Conservation (phyloP, 2,797 vertebrate genomes). For the Cyclopterus lumpus region DNA sequence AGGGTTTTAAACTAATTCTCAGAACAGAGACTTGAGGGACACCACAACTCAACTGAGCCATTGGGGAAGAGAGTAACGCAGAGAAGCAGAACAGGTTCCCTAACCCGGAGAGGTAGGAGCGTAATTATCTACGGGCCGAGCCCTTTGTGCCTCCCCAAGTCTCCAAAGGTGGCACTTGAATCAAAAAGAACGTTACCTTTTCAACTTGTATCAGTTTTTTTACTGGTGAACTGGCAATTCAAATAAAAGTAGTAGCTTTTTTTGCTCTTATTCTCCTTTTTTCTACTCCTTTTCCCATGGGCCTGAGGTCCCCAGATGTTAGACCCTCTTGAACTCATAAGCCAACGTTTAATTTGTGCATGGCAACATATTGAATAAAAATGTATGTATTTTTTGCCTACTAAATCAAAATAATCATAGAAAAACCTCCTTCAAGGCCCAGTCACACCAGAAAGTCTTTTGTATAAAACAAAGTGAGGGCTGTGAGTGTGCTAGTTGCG, state of each 20-base stretch:
- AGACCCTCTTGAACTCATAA: background rate
- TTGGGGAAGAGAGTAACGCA: background rate
- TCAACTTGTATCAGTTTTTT: background rate
- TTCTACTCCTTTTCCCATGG: background rate
- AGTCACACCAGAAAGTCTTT: background rate
- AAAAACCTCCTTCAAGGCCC: background rate
- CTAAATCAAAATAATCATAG: background rate
- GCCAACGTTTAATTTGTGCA: background rate
- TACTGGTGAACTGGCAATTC: background rate
- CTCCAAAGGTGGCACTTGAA: background rate
- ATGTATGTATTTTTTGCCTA: background rate
- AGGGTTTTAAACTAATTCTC: background rate
- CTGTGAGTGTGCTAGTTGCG: constrained; percentile 18
- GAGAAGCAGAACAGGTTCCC: background rate
- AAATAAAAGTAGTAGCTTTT: background rate
- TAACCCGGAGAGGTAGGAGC: background rate
- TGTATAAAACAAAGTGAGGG: background rate
- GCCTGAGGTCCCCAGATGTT: background rate
- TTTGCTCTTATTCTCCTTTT: background rate
- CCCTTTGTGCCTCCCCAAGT: background rate
- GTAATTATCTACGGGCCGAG: too few relatives aligned
- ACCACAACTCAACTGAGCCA: background rate
- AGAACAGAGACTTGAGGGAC: background rate
- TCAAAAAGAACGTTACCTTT: background rate
- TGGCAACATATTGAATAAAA: background rate